These are phyloP conservation scores for Eulemur mongoz DNA, from an alignment of 2,797 vertebrate genomes.

Conservation along the genomic window DNA sequence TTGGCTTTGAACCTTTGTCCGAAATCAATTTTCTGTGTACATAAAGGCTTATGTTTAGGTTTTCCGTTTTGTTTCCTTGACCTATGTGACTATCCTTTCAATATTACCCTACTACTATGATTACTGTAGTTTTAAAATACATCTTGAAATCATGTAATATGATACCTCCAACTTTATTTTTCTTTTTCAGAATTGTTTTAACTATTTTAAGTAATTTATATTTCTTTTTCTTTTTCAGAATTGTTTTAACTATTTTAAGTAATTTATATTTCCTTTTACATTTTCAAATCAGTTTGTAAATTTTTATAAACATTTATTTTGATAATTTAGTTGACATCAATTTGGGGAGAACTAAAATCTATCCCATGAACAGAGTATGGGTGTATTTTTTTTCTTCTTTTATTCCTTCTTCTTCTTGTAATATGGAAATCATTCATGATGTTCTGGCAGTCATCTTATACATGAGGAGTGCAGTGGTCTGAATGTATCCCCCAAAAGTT, in stretches of 20 bases:
- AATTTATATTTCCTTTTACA: not conserved
- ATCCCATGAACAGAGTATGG: not conserved
- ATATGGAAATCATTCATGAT: not conserved
- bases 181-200: not conserved
- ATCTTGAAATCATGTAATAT: not conserved
- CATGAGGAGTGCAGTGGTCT: not conserved
- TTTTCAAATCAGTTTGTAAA: not conserved
- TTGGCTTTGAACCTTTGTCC: not conserved
- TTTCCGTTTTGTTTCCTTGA: not conserved
- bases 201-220: not conserved
- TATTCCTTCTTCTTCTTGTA: not conserved
- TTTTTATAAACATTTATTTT: not conserved
- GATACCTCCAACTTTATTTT: not conserved
- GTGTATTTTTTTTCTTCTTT: not conserved
- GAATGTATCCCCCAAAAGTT: not conserved
- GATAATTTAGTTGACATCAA: not conserved
- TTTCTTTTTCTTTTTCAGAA: not conserved
- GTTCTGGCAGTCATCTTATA: not conserved
- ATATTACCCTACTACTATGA: not conserved
- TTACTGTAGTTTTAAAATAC: not conserved
- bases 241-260: not conserved
- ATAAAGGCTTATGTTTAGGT: not conserved
- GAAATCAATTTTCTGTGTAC: not conserved
- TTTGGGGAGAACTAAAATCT: not conserved
- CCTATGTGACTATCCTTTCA: not conserved